Evolutionary conservation across 1,140 invertebrate species (phyloP), one percentile per base, ranked within the genome.

Genomic region (Diachasma alloeum): DNA sequence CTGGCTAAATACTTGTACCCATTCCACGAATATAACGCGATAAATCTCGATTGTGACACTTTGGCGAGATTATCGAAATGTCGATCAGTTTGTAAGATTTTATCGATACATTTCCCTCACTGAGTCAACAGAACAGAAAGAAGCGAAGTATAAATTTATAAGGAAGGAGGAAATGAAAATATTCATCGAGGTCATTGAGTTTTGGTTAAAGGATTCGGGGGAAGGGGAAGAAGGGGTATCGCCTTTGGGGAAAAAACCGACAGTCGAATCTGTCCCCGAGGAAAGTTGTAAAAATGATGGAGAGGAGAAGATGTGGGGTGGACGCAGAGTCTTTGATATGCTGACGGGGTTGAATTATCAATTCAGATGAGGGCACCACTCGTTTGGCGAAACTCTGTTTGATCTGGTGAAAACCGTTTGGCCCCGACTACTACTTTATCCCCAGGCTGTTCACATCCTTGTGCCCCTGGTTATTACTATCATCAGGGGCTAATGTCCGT

Each of bases 301-400:
- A 68, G 13, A 37, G 24, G 31, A 31, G 10, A 31, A 36, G 22
- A 36, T 31, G 31, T 68, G n/a, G 66, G 36, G 66, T 68, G n/a
- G 13, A 26, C 42, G 39, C 22, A 26, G 56, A 81, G 85, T 87
- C 87, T 89, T 89, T 89, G 87, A 89, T 88, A 88, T 89, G 85
- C 87, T 85, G 84, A 87, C 84, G 76, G 83, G 68, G 80, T 48
- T 66, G 67, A 85, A 89, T 89, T 89, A 89, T 89, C 87, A 89
- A 89, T 89, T 89, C 87, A 89, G 82, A 89, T 89, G 86, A 88
- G 84, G 74, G 70, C 79, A 83, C 19, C 72, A 39, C 56, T 44
- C 44, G 66, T 66, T 87, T 86, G 82, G 81, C 83, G 85, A 87
- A 87, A 87, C 85, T 84, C 79, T 83, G 85, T 87, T 88, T 88